Percentiles rank a stretch among this genome's conserved stretches.
phyloP scores from a whole-genome alignment of 2,888 invertebrate genomes.

The Leptothorax acervorum region DNA sequence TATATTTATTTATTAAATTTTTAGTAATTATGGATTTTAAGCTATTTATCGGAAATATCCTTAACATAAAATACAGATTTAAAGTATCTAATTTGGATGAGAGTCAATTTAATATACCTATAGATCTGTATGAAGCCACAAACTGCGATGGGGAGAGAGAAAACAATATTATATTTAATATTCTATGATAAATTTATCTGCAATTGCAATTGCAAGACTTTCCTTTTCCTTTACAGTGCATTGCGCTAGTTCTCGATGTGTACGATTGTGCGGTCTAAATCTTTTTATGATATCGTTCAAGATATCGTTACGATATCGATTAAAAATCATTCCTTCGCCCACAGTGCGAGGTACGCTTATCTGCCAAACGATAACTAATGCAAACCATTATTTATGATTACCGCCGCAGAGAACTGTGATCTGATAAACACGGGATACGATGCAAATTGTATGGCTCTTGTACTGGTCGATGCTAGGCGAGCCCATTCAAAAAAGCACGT shows the following conservation, averaged over 20 bases:
- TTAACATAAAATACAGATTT: constrained; percentile 15
- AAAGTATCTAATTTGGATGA: background rate
- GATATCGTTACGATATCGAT: constrained; percentile 11
- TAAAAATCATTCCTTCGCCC: background rate
- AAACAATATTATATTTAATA: background rate
- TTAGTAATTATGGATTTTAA: background rate
- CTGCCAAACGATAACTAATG: constrained; percentile 33
- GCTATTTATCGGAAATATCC: background rate
- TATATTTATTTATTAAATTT: background rate
- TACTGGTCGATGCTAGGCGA: background rate
- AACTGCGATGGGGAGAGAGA: background rate
- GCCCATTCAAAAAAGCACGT: constrained; percentile 21
- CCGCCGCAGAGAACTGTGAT: constrained; percentile 9
- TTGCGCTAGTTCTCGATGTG: background rate
- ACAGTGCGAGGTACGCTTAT: background rate
- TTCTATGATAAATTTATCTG: background rate
- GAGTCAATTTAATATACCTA: background rate
- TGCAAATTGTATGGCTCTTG: background rate
- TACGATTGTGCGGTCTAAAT: constrained; percentile 6
- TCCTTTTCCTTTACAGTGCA: background rate
- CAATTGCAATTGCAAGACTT: background rate
- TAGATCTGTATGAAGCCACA: background rate
- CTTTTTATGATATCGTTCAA: constrained; percentile 1
- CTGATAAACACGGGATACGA: constrained; percentile 29
- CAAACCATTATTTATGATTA: constrained; percentile 42